Evolutionary conservation across 2,888 invertebrate species (phyloP).

Genomic region (Lingula anatina): DNA sequence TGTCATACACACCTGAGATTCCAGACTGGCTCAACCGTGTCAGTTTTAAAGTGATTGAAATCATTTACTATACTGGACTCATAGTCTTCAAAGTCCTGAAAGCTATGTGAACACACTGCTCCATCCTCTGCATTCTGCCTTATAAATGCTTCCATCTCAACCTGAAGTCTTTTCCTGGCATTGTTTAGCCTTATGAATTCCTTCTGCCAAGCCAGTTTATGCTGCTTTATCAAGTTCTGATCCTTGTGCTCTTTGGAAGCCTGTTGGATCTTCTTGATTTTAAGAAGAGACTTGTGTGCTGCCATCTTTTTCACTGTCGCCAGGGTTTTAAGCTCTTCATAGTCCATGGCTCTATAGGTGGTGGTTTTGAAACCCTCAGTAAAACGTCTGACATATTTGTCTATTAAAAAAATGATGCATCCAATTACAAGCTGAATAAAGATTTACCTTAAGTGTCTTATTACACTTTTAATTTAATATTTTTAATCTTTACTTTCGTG

Average conservation of each 20-base stretch:
- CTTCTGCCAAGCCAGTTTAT: constrained; percentile 44
- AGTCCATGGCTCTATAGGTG: constrained; percentile 41
- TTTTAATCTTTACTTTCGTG: too few species aligned
- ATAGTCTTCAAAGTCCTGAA: constrained; percentile 35
- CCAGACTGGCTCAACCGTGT: constrained; percentile 42
- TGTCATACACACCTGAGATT: constrained; percentile 38
- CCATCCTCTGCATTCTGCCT: constrained; percentile 17
- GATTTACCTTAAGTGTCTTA: too few species aligned
- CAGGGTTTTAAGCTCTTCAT: constrained; percentile 30
- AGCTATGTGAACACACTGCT: constrained; percentile 22
- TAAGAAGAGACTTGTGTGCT: constrained; percentile 32
- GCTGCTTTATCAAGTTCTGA: constrained; percentile 41
- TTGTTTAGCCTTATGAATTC: constrained; percentile 40
- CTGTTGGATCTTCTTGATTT: constrained; percentile 43
- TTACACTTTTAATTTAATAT: too few species aligned
- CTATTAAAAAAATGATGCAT: too few species aligned
- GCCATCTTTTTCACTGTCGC: constrained; percentile 38
- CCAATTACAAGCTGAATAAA: too few species aligned
- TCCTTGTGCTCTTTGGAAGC: constrained; percentile 40
- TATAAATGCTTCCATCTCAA: constrained; percentile 26
- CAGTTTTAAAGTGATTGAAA: constrained; percentile 36
- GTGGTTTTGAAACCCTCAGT: constrained; percentile 39
- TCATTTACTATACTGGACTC: constrained; percentile 24
- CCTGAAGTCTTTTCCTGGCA: constrained; percentile 27
- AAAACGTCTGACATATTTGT: constrained; percentile 34